phyloP scores from a whole-genome alignment of 2,113 vertebrate species.

The Pyxicephalus adspersus region DNA sequence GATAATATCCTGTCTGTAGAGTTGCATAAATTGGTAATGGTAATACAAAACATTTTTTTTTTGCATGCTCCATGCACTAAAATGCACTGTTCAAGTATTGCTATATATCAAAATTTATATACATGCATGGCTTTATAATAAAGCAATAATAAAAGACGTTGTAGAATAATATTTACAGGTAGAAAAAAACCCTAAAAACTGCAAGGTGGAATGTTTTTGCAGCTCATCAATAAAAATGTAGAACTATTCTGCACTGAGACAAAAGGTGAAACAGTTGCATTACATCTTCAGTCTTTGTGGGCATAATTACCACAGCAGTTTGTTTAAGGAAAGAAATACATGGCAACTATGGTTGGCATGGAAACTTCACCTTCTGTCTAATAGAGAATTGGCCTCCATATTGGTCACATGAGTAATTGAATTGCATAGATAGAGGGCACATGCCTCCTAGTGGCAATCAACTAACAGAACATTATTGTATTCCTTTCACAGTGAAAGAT shows the following conservation, averaged over 20 bases:
- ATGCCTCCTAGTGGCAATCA: constrained; percentile 39
- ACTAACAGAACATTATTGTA: not conserved
- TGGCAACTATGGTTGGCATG: constrained; percentile 12
- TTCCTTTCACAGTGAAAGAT: not conserved
- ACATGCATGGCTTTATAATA: too few relatives aligned
- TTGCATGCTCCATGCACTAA: too few relatives aligned
- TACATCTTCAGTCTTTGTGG: not conserved
- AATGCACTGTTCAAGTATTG: too few relatives aligned
- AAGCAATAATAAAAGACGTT: too few relatives aligned
- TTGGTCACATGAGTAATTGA: constrained; percentile 2
- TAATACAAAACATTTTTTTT: too few relatives aligned
- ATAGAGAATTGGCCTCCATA: constrained; percentile 2
- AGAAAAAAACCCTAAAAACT: too few relatives aligned
- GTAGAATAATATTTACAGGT: too few relatives aligned
- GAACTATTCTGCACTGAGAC: not conserved
- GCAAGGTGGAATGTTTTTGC: not conserved
- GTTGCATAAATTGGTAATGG: too few relatives aligned
- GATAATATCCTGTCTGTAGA: too few relatives aligned
- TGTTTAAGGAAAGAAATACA: constrained; percentile 5
- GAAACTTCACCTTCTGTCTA: constrained; percentile 34
- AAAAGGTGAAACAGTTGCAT: not conserved
- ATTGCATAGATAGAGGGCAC: constrained; percentile 34
- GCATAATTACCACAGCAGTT: constrained; percentile 6
- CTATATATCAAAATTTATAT: too few relatives aligned
- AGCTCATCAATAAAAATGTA: not conserved